Percentiles rank a stretch among this genome's conserved stretches.
Evolutionary conservation across 1,140 invertebrate genomes (phyloP).

Genomic region (Steinernema feltiae): DNA sequence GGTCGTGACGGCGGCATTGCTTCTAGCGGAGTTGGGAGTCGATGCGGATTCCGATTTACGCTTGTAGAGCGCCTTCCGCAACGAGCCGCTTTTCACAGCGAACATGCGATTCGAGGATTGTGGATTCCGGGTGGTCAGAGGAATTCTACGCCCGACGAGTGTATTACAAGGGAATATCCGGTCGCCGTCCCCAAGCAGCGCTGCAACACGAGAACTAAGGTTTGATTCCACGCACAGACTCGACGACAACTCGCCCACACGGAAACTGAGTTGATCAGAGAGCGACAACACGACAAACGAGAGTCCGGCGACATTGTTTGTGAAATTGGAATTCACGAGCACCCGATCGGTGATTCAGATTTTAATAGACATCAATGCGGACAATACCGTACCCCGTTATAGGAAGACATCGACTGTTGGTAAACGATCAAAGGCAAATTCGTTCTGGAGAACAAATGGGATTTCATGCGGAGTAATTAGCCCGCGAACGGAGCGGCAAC

Average conservation of each 20-base stretch:
- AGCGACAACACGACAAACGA: too few species aligned
- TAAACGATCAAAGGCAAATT: too few species aligned
- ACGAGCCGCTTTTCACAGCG: conserved; percentile 8
- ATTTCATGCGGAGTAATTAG: too few species aligned
- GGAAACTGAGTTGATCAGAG: too few species aligned
- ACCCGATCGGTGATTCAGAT: too few species aligned
- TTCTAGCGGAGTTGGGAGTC: neutral
- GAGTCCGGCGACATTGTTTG: too few species aligned
- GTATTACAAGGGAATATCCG: neutral
- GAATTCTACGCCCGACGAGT: neutral
- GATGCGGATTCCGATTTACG: neutral
- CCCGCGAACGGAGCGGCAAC: neutral
- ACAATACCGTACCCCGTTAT: too few species aligned
- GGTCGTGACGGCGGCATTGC: neutral
- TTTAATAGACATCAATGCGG: too few species aligned
- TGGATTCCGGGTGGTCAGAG: neutral
- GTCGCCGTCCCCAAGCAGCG: neutral
- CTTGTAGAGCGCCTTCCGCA: conserved; percentile 7
- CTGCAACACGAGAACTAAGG: neutral
- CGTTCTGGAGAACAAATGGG: too few species aligned
- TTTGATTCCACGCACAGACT: neutral
- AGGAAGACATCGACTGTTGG: too few species aligned
- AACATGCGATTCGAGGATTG: neutral
- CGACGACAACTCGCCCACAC: too few species aligned
- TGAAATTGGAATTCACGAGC: too few species aligned